phyloP scores from a whole-genome alignment of 2,888 invertebrate genomes.

The Chrysolina oricalcia region DNA sequence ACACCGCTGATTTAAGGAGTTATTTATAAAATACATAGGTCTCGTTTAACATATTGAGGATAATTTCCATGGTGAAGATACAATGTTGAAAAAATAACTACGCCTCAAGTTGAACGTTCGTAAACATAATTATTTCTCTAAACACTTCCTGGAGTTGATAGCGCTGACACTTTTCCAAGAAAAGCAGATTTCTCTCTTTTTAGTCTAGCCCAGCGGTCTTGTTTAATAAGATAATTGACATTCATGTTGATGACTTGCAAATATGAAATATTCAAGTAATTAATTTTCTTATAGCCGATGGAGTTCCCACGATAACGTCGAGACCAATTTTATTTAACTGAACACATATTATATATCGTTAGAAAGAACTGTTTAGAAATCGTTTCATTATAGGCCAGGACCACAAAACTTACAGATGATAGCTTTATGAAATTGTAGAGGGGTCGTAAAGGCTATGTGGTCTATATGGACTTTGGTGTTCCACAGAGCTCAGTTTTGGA shows the following conservation, averaged over 20 bases:
- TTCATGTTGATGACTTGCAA: slow-evolving; percentile 5
- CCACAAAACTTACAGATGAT: too few relatives aligned
- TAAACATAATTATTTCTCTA: slow-evolving; percentile 1
- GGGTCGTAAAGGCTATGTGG: too few relatives aligned
- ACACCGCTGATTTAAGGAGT: too few relatives aligned
- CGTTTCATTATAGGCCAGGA: too few relatives aligned
- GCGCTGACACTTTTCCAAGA: neutral
- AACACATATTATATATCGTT: too few relatives aligned
- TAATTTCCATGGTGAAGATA: neutral
- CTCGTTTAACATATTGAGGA: neutral
- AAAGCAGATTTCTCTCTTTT: neutral
- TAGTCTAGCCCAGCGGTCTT: neutral
- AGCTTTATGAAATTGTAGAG: too few relatives aligned
- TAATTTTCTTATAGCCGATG: neutral
- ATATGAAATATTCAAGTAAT: slow-evolving; percentile 11
- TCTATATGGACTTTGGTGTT: too few relatives aligned
- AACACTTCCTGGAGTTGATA: neutral
- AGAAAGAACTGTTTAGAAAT: too few relatives aligned
- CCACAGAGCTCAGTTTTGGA: too few relatives aligned
- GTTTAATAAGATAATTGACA: slow-evolving; percentile 13
- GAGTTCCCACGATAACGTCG: neutral
- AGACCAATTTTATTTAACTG: neutral
- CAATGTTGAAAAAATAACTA: neutral
- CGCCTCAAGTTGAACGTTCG: too few relatives aligned
- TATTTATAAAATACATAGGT: too few relatives aligned